phyloP scores from a whole-genome alignment of 2,888 invertebrate species.

The Calameuta idolon region DNA sequence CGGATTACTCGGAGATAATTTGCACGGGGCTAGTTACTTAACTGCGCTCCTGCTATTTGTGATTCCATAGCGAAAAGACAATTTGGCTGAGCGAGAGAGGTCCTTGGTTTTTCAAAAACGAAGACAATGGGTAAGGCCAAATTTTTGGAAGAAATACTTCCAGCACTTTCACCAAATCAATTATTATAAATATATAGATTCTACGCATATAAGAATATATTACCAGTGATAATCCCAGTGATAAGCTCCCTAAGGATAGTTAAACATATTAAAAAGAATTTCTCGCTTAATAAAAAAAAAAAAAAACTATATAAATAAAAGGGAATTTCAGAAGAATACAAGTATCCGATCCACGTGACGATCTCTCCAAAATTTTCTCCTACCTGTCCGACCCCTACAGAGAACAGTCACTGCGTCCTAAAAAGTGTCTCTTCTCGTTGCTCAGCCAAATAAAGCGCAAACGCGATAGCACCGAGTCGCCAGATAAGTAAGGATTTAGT shows the following conservation, averaged over 20 bases:
- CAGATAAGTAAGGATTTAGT: background rate
- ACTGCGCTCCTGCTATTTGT: background rate
- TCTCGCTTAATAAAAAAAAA: conserved; percentile 10
- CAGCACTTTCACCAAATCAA: background rate
- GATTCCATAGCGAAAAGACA: background rate
- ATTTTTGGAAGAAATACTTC: background rate
- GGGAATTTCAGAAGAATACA: conserved; percentile 17
- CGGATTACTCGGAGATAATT: background rate
- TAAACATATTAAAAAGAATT: background rate
- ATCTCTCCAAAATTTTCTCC: background rate
- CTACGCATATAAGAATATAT: background rate
- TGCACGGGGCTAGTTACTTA: background rate
- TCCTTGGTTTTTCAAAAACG: background rate
- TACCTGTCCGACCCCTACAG: background rate
- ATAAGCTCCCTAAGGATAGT: background rate
- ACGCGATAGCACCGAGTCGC: background rate
- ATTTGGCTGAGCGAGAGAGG: background rate
- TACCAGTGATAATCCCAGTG: background rate
- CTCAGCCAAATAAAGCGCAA: background rate
- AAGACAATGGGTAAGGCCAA: background rate
- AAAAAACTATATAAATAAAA: conserved; percentile 21
- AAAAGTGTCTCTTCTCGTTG: background rate
- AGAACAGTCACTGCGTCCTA: background rate
- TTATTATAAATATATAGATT: background rate
- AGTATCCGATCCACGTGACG: background rate